Percentiles rank a stretch among this genome's conserved stretches.
These are phyloP conservation scores for Euura saliciscinereae DNA, from an alignment of 1,140 invertebrate species.

Conservation along the genomic window DNA sequence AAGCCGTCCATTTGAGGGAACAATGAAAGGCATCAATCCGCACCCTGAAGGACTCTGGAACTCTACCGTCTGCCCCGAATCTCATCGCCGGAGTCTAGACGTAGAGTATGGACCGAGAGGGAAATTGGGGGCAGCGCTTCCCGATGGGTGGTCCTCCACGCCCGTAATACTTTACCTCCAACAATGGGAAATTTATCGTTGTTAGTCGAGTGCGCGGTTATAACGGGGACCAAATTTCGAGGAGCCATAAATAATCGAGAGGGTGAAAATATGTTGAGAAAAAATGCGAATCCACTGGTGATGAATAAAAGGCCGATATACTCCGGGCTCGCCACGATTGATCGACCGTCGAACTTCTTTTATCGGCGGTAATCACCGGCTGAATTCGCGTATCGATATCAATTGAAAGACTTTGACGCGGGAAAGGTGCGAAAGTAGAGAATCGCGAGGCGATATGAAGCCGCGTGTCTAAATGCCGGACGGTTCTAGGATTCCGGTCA, in stretches of 20 bases:
- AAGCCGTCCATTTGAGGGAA: slow-evolving; percentile 38
- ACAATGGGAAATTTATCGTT: slow-evolving; percentile 6
- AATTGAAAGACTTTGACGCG: background rate
- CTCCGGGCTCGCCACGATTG: no score
- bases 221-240: background rate
- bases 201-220: background rate
- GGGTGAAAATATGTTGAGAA: background rate
- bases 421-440: no score
- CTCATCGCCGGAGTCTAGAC: no score
- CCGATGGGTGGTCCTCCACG: background rate
- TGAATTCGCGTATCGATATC: background rate
- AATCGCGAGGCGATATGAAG: background rate
- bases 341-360: no score
- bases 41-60: slow-evolving; percentile 32
- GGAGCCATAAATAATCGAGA: background rate
- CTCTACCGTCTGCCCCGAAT: slow-evolving; percentile 13
- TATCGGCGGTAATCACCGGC: no score
- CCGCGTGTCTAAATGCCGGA: background rate
- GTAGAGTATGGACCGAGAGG: no score
- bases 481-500: background rate
- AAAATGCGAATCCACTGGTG: background rate
- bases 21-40: slow-evolving; percentile 50
- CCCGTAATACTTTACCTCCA: background rate
- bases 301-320: background rate
- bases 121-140: background rate